Base-by-base conservation (phyloP, 2,888 invertebrate species). In the Thera britannica region DNA sequence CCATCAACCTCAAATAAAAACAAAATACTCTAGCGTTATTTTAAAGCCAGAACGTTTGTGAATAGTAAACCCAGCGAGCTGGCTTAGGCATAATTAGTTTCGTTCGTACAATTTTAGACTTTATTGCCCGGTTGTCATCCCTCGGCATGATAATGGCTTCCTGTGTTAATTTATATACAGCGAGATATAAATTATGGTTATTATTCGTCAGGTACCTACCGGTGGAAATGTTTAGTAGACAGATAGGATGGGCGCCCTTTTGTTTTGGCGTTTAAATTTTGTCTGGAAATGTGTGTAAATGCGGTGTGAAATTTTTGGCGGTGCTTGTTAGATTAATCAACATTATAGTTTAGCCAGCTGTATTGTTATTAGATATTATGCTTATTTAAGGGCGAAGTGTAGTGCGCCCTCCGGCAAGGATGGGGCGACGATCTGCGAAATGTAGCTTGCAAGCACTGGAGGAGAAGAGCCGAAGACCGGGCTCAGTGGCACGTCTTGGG, bases 71-170 rank as follows among this genome's bases (percentile, higher is more conserved):
- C 58, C 72, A 72, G 64, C 68, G 72, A 75, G 81, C 79, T 78
- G 78, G 81, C 82, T 84, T 82, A 76, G 80, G 78, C 80, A 84
- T 88, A 90, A 91, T 91, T 90, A 90, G 87, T 85, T 82, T 82
- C 75, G 86, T 82, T 82, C 75, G 86, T 85, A 87, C 87, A 88
- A 85, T 89, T 90, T 89, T 87, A 90, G 88, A 86, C 83, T 84
- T 82, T 85, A 88, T 86, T 85, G 86, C 82, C 79, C 78, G 74
- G 76, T 79, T 86, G 86, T 88, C 88, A 83, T 84, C 83, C 82
- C 80, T 71, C 67, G 78, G 77, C 78, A 75, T 77, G 78, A 80
- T 88, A 86, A 90, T 86, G 89, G 85, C 86, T 90, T 88, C 87
- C 88, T 82, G 80, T 76, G 83, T 76, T 83, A 83, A 89, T 90